Conservation (phyloP, 1,140 invertebrate species). For the Harpegnathos saltator region DNA sequence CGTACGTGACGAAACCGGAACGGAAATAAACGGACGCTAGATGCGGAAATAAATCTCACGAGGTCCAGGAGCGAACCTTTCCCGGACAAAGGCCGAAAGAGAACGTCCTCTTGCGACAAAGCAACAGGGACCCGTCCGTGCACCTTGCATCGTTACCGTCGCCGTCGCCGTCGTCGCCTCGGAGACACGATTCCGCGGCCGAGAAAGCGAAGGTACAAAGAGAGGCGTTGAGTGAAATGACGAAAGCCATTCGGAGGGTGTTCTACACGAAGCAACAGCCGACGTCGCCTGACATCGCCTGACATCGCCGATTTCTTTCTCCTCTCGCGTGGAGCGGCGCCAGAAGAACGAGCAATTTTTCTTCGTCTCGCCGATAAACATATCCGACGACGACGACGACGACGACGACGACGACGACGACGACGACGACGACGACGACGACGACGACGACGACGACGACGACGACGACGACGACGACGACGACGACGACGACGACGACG, state of each 20-base stretch:
- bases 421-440: neutral
- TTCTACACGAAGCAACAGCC: conserved; percentile 59
- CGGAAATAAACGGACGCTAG: conserved; percentile 8
- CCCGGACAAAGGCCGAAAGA: conserved; percentile 9
- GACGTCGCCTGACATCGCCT: conserved; percentile 45
- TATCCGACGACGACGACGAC: conserved; percentile 34
- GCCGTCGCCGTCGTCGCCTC: neutral
- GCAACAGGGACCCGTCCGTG: conserved; percentile 6
- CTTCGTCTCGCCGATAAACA: conserved; percentile 67
- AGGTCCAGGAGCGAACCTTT: neutral
- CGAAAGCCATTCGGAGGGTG: conserved; percentile 25
- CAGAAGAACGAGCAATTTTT: conserved; percentile 65
- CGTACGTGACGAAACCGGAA: neutral
- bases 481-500: neutral
- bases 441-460: neutral
- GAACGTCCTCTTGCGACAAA: conserved; percentile 2
- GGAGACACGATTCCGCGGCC: conserved; percentile 2
- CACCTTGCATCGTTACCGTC: conserved; percentile 30
- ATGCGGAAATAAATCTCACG: neutral
- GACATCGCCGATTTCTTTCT: conserved; percentile 43
- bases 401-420: neutral
- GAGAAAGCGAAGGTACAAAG: conserved; percentile 35
- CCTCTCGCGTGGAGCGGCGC: conserved; percentile 42
- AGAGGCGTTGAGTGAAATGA: conserved; percentile 44
- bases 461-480: neutral